Conservation (phyloP, 35 echinoderm and acorn worm genomes). For the Apostichopus japonicus region DNA sequence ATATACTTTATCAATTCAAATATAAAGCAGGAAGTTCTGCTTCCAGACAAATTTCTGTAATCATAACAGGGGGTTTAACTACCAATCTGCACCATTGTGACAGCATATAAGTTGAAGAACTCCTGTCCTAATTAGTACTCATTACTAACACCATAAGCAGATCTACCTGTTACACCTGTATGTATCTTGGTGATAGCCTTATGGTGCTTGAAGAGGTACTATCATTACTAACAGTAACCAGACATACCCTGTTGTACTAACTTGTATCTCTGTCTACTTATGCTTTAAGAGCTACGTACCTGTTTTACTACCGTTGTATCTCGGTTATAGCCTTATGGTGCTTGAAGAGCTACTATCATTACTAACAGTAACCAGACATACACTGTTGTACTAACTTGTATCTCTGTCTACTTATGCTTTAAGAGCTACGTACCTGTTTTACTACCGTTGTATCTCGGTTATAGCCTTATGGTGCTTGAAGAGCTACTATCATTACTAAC, state of each 20-base stretch:
- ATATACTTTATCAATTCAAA: too few species aligned
- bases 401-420: neutral
- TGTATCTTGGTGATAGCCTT: neutral
- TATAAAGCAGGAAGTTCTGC: too few species aligned
- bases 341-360: too few species aligned
- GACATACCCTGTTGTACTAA: neutral
- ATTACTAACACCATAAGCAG: neutral
- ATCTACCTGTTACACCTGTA: neutral
- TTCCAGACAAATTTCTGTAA: too few species aligned
- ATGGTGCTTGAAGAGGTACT: neutral
- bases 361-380: neutral
- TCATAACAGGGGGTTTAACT: too few species aligned
- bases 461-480: neutral
- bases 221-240: neutral
- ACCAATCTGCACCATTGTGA: too few species aligned
- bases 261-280: neutral
- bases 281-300: neutral
- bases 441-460: neutral
- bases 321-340: constrained; percentile 40
- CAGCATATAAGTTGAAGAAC: too few species aligned
- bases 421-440: constrained; percentile 31
- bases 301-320: constrained; percentile 36
- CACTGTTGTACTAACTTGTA: neutral
- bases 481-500: too few species aligned
- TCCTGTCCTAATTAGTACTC: too few species aligned